Evolutionary conservation across 1,140 invertebrate species (phyloP).

Genomic region (Drosophila parvula): DNA sequence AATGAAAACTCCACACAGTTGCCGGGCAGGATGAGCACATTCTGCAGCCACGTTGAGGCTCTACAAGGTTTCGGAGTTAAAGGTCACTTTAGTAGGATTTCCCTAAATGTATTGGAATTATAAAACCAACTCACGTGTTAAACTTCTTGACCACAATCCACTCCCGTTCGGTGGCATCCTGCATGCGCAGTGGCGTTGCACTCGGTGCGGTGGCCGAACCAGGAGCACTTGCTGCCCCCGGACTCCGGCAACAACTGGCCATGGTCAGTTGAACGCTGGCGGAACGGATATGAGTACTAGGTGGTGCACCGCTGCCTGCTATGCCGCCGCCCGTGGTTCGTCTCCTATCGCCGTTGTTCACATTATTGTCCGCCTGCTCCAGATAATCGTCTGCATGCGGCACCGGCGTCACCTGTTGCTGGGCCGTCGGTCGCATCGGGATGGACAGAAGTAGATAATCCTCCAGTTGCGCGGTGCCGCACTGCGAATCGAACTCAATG

Average conservation of each 20-base stretch:
- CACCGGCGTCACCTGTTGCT: constrained; percentile 3
- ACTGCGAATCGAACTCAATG: constrained; percentile 96
- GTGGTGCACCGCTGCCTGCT: not conserved
- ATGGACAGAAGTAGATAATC: constrained; percentile 95
- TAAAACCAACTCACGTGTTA: constrained; percentile 67
- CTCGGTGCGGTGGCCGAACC: not conserved
- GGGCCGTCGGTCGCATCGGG: constrained; percentile 84
- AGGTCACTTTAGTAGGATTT: not conserved
- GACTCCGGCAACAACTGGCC: constrained; percentile 62
- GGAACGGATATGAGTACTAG: constrained; percentile 22
- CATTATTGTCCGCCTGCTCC: constrained; percentile 75
- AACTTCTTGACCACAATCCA: constrained; percentile 84
- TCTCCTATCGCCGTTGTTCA: constrained; percentile 1
- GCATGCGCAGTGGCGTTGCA: constrained; percentile 13
- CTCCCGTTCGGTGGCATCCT: constrained; percentile 57
- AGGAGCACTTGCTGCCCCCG: constrained; percentile 7
- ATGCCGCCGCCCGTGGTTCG: constrained; percentile 3
- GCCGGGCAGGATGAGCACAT: constrained; percentile 94
- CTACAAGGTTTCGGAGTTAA: constrained; percentile 79
- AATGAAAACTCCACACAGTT: constrained; percentile 97
- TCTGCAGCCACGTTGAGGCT: constrained; percentile 93
- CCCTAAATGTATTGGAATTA: not conserved
- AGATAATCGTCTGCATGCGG: constrained; percentile 68
- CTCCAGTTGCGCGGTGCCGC: constrained; percentile 96
- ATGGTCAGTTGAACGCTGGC: constrained; percentile 67